Evolutionary conservation across 1,140 invertebrate genomes (phyloP), one percentile per base, ranked within the genome.

Genomic region (Lamellibrachia luymesi): DNA sequence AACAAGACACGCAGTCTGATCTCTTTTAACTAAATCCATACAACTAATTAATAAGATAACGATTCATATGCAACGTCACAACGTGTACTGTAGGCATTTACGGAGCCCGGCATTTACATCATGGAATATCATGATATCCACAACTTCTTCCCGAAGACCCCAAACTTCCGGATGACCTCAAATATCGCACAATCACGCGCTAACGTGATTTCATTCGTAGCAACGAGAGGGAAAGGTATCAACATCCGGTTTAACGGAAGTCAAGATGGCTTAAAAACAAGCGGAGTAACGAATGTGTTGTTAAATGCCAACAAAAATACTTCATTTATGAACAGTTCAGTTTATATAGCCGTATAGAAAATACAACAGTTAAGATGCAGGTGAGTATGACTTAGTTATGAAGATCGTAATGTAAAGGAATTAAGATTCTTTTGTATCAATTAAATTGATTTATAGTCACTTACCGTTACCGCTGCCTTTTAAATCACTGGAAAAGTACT

Each of bases 151-250:
- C 64, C 64, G 13, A 80, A 80, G 64, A 80, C 64, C 1, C 64
- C 64, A 80, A 80, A 80, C 64, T 80, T 80, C 64, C 64, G 64
- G 64, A 80, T 80, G 64, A 80, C 64, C 64, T 80, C 64, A 80
- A 80, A 80, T 22, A 80, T 17, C 64, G 64, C 64, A 22, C 1
- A 80, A 80, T 80, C 64, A 10, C 13, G 64, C 64, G 17, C 64
- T 22, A 80, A 22, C 64, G 64, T 22, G 64, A 80, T 80, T 80
- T 80, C 0, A 80, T 80, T 80, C 64, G 64, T 80, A 80, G 64
- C 64, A 80, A 80, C 64, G 64, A 80, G 64, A 80, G 64, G 25
- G 64, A 10, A 22, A 80, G 4, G 64, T 80, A 80, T 80, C 64
- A 80, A 80, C 64, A 80, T 80, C 64, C 64, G 64, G 64, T 80